Evolutionary conservation across 2,888 invertebrate genomes (phyloP).

Genomic region (Spodoptera littoralis): DNA sequence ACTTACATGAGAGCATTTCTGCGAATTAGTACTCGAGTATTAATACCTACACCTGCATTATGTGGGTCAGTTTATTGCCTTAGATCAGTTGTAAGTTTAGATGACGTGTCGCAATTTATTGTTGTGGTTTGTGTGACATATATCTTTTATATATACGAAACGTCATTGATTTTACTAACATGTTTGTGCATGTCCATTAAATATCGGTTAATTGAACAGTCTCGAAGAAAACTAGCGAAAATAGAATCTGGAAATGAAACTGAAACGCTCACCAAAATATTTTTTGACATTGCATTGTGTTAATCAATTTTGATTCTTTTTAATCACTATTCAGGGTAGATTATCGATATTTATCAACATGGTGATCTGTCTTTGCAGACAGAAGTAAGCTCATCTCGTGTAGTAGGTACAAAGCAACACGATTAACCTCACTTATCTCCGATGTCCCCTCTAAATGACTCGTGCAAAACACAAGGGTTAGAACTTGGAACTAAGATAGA

Average conservation of each 20-base stretch:
- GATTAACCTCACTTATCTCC: conserved; percentile 57
- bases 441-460: conserved; percentile 54
- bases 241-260: too few relatives aligned
- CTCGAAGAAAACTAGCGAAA: too few relatives aligned
- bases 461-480: conserved; percentile 55
- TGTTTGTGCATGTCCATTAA: too few relatives aligned
- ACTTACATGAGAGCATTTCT: background rate
- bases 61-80: background rate
- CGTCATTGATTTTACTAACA: too few relatives aligned
- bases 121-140: too few relatives aligned
- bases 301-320: background rate
- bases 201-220: too few relatives aligned
- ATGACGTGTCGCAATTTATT: too few relatives aligned
- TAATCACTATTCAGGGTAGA: background rate
- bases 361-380: conserved; percentile 20
- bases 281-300: background rate
- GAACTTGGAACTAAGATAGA: conserved; percentile 26
- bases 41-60: background rate
- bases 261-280: too few relatives aligned
- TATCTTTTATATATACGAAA: too few relatives aligned
- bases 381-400: conserved; percentile 27
- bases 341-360: conserved; percentile 17
- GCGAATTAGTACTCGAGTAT: background rate
- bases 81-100: background rate
- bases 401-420: conserved; percentile 47